Base-by-base conservation (phyloP, 1,140 invertebrate species). In the Dinoponera quadriceps region DNA sequence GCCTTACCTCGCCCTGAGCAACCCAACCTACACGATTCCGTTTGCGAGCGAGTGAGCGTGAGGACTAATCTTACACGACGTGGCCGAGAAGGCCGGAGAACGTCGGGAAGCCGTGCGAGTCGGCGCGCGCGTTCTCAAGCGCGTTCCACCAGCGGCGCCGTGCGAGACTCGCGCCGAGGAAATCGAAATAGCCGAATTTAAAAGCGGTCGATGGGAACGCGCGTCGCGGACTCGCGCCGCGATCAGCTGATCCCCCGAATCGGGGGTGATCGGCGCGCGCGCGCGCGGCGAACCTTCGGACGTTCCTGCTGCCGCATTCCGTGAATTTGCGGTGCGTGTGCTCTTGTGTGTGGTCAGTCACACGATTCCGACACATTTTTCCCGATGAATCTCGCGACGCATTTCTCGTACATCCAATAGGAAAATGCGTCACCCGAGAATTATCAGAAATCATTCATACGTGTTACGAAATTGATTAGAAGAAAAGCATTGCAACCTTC, bases 1-100 rank as follows among this genome's bases (percentile, higher is more conserved):
- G 81, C 84, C 89, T 84, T 89, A 89, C 89, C 89, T 90, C 85
- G 83, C 85, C 80, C 88, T 89, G 89, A 91, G 88, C 90, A 86
- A 91, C 90, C 91, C 90, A 91, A 90, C 84, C 63, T 87, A 73
- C 27, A 72, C 25, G 85, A 68, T 82, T 88, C 22, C 16, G 55
- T 49, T 87, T 54, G 38, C 59, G 65, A 16, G 44, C 62, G 20
- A 78, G 48, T 63, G 48, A 78, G 74, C 75, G 33, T 48, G 73
- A 69, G 38, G 69, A 68, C 71, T 77, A 88, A 75, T 84, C 71
- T 87, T 85, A 49, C n/a, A 18, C 62, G 77, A 82, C 66, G 55
- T 48, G 72, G 65, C 62, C 57, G 48, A 75, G 49, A 54, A 38
- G 80, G 25, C 49, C 33, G 69, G 59, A 62, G 54, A 73, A 68